phyloP scores from a whole-genome alignment of 2,888 invertebrate species.

The Pachycephus smyrnensis region DNA sequence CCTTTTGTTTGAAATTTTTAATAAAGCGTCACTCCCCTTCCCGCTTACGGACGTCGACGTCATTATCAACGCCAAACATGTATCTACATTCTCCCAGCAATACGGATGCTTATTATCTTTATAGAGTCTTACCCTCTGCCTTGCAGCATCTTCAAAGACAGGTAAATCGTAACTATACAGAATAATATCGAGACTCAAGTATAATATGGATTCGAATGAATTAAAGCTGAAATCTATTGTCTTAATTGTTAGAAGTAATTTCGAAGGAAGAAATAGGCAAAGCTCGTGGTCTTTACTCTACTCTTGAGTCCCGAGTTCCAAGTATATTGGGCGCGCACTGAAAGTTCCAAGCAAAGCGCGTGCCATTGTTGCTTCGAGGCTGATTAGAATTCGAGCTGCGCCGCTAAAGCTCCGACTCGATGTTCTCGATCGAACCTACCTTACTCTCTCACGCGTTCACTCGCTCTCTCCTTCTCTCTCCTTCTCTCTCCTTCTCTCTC shows the following conservation, averaged over 20 bases:
- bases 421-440: slow-evolving; percentile 16
- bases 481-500: too few species aligned
- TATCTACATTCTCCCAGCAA: too few species aligned
- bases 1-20: slow-evolving; percentile 53
- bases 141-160: too few species aligned
- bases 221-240: too few species aligned
- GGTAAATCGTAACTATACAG: too few species aligned
- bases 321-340: not conserved
- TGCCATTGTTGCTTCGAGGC: not conserved
- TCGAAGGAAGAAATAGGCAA: not conserved
- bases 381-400: slow-evolving; percentile 4
- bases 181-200: too few species aligned
- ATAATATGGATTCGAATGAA: too few species aligned
- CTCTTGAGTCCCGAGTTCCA: not conserved
- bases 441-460: not conserved
- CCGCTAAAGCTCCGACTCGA: not conserved
- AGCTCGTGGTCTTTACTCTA: not conserved
- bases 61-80: too few species aligned
- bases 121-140: too few species aligned
- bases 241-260: not conserved
- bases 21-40: slow-evolving; percentile 41
- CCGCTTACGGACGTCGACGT: too few species aligned
- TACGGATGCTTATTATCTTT: too few species aligned
- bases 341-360: not conserved
- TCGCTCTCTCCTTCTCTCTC: not conserved